phyloP scores from a whole-genome alignment of 2,888 invertebrate genomes.

The Pharmacophagus antenor region DNA sequence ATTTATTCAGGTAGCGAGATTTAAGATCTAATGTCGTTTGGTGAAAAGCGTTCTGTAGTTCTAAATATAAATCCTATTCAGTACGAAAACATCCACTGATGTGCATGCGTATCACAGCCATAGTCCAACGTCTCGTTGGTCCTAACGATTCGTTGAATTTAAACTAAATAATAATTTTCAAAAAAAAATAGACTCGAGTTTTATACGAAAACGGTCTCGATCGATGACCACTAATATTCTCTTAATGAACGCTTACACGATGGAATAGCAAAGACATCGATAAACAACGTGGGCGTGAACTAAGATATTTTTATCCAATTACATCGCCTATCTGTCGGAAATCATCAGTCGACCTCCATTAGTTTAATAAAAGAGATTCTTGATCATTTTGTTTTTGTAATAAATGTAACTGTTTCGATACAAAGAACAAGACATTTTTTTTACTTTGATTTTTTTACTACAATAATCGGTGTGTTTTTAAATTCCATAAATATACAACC shows the following conservation, averaged over 20 bases:
- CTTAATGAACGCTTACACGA: background rate
- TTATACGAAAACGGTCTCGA: no score
- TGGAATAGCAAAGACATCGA: slow-evolving; percentile 9
- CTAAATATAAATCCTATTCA: background rate
- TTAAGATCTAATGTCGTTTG: no score
- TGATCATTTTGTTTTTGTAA: slow-evolving; percentile 6
- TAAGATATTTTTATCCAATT: slow-evolving; percentile 38
- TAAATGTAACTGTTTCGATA: no score
- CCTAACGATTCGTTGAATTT: background rate
- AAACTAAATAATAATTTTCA: no score
- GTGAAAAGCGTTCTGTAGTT: background rate
- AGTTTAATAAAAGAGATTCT: slow-evolving; percentile 36
- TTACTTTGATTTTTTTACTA: no score
- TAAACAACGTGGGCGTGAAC: slow-evolving; percentile 21
- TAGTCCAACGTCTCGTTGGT: background rate
- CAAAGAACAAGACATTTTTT: no score
- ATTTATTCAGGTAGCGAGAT: no score
- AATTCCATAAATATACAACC: no score
- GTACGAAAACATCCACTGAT: no score
- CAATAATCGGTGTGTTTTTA: no score
- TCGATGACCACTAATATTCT: background rate
- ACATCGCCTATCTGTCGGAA: slow-evolving; percentile 35
- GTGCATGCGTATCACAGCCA: no score
- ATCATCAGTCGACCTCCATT: slow-evolving; percentile 38
- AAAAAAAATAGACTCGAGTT: no score